phyloP scores from a whole-genome alignment of 2,888 invertebrate species.

The Dolichomitus sp. region DNA sequence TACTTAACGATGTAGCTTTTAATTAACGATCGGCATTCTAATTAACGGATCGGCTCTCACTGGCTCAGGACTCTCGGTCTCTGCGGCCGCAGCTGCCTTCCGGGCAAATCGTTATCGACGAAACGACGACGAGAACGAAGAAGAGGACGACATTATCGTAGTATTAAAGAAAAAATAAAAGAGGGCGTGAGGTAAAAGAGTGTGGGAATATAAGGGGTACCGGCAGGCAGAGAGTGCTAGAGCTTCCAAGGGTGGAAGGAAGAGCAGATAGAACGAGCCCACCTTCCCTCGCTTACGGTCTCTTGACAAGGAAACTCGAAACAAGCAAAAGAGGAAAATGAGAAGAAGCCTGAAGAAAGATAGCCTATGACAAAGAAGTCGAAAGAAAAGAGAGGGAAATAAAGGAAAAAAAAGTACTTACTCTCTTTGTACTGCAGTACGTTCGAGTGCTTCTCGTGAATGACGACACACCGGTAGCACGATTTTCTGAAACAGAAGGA shows the following conservation, averaged over 20 bases:
- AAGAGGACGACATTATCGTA: constrained; percentile 27
- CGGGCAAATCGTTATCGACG: constrained; percentile 76
- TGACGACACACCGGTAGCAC: constrained; percentile 97
- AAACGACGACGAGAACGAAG: constrained; percentile 11
- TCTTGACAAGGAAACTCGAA: constrained; percentile 33
- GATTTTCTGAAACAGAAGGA: constrained; percentile 91
- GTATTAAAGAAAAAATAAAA: constrained; percentile 15
- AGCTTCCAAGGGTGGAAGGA: constrained; percentile 39
- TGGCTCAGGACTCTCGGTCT: neutral
- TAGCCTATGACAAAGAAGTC: constrained; percentile 18
- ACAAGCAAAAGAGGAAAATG: neutral
- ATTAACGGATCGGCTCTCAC: constrained; percentile 73
- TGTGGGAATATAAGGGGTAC: neutral
- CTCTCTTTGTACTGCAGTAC: constrained; percentile 99
- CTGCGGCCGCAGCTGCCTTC: constrained; percentile 10
- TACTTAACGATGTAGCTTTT: constrained; percentile 77
- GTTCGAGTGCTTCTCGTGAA: constrained; percentile 98
- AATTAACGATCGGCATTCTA: constrained; percentile 81
- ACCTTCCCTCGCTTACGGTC: neutral
- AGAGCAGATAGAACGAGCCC: constrained; percentile 20
- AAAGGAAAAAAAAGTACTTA: constrained; percentile 88
- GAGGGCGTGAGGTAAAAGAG: constrained; percentile 1
- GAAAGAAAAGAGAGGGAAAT: neutral
- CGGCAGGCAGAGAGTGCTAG: neutral
- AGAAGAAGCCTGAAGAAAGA: constrained; percentile 2